Conservation (phyloP, 37 sponge, comb jelly and placozoan genomes). For the Bolinopsis microptera region DNA sequence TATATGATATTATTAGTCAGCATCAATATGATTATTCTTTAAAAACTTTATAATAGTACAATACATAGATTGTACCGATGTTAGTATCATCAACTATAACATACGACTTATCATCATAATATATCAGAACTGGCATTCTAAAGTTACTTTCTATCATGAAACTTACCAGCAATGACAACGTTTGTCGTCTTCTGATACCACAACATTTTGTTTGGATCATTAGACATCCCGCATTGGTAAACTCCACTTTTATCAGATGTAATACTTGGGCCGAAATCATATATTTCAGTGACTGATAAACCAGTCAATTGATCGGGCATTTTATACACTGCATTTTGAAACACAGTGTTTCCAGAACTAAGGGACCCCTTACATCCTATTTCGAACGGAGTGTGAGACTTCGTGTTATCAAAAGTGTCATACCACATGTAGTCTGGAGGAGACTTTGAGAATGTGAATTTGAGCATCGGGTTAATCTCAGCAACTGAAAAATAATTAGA, state of each 20-base stretch:
- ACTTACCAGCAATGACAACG: constrained; percentile 3
- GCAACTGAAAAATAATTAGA: neutral
- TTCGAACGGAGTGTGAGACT: neutral
- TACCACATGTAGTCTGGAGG: constrained; percentile 39
- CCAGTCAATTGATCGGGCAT: neutral
- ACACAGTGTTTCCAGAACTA: neutral
- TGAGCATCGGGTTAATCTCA: neutral
- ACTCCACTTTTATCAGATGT: neutral
- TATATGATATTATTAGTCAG: too few relatives aligned
- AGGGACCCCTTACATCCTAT: neutral
- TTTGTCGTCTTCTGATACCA: neutral
- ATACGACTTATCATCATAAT: too few relatives aligned
- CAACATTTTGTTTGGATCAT: neutral
- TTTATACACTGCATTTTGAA: neutral
- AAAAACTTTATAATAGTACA: neutral
- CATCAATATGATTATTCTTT: too few relatives aligned
- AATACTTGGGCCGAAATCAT: neutral
- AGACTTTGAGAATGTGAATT: neutral
- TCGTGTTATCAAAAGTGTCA: neutral
- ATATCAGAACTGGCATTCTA: too few relatives aligned
- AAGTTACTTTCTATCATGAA: too few relatives aligned
- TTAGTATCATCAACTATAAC: neutral
- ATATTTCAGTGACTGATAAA: neutral
- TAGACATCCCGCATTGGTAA: neutral
- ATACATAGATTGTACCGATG: neutral